phyloP scores from a whole-genome alignment of 2,113 vertebrate genomes.

The Ondatra zibethicus region DNA sequence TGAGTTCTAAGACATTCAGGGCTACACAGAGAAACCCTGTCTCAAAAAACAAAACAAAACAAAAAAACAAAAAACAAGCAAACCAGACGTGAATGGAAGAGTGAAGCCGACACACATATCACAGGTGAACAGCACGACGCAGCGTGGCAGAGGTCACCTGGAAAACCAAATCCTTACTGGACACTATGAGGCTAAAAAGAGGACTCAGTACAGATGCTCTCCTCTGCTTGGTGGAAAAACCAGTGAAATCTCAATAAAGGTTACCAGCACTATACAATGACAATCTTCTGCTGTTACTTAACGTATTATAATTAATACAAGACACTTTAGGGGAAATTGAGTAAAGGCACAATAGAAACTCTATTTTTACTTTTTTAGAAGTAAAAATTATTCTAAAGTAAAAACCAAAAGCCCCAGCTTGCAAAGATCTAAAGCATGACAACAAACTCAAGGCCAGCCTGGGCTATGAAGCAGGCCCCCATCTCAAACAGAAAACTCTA shows the following conservation, averaged over 20 bases:
- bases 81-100: background rate
- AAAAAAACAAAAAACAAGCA: background rate
- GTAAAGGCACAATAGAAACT: background rate
- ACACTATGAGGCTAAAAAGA: background rate
- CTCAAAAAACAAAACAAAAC: background rate
- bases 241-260: background rate
- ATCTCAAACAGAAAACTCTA: background rate
- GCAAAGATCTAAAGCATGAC: background rate
- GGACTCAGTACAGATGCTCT: too few species aligned
- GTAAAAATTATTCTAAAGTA: slow-evolving; percentile 9
- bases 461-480: background rate
- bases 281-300: background rate
- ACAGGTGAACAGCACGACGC: background rate
- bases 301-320: background rate
- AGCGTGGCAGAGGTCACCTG: background rate
- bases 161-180: background rate
- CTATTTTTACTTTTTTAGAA: background rate
- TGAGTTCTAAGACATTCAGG: background rate
- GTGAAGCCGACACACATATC: too few species aligned
- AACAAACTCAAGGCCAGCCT: background rate
- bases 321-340: background rate
- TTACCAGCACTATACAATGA: background rate
- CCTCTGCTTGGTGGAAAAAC: background rate
- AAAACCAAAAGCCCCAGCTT: background rate
- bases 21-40: background rate